A percentile compares a stretch with the other conserved stretches of the same genome.
Conservation (phyloP, 2,797 vertebrate species). For the Hirundo rustica region DNA sequence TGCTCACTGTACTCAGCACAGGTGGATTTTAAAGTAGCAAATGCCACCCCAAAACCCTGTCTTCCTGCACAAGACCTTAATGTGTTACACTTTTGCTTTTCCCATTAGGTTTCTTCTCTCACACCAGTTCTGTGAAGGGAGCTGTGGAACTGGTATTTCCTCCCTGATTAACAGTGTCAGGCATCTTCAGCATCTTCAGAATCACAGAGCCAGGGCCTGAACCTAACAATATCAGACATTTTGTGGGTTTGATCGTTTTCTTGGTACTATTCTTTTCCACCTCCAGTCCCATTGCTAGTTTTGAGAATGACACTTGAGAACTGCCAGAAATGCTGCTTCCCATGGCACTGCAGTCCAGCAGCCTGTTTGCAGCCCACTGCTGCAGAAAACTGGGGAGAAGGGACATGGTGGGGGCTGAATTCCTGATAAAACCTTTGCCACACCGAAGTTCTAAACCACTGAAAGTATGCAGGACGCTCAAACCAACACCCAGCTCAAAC, state of each 20-base stretch:
- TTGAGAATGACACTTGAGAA: background rate
- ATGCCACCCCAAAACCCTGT: background rate
- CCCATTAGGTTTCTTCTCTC: background rate
- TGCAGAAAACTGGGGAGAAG: background rate
- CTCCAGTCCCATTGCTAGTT: background rate
- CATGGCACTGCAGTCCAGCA: background rate
- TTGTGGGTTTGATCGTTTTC: background rate
- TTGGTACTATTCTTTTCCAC: background rate
- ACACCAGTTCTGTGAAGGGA: background rate
- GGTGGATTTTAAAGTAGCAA: background rate
- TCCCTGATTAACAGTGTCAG: background rate
- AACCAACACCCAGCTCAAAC: background rate
- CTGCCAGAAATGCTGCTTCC: background rate
- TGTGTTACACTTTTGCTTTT: background rate
- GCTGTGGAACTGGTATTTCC: background rate
- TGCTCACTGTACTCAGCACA: background rate
- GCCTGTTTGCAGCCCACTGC: background rate
- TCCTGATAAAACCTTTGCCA: background rate
- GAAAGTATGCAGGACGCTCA: background rate
- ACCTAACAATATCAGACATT: no score
- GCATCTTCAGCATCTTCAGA: background rate
- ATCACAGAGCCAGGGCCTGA: background rate
- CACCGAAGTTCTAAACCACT: background rate
- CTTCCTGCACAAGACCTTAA: background rate
- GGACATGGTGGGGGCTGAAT: background rate